Evolutionary conservation across 2,797 vertebrate species (phyloP).

Genomic region (Sebastes kiyomatsui): DNA sequence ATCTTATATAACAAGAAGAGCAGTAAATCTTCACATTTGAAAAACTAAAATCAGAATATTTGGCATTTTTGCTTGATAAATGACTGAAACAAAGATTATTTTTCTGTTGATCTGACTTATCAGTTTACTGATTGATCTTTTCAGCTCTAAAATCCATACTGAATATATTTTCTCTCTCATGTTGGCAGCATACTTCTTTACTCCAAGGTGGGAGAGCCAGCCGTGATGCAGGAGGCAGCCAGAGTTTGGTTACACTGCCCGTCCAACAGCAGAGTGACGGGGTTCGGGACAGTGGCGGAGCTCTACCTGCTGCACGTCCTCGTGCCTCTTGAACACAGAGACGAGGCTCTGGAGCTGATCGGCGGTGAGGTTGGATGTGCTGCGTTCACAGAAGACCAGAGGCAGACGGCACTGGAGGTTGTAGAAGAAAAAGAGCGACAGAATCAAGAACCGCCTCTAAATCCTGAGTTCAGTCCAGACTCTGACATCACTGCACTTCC

Average conservation of each 20-base stretch:
- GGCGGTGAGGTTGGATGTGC: constrained; percentile 63
- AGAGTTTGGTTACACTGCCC: constrained; percentile 83
- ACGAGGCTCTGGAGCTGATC: constrained; percentile 85
- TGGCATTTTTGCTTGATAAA: too few relatives aligned
- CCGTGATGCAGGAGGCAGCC: constrained; percentile 82
- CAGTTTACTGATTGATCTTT: not conserved
- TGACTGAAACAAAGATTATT: not conserved
- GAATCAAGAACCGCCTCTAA: not conserved
- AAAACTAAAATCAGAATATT: too few relatives aligned
- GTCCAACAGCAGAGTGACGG: constrained; percentile 71
- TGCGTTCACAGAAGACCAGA: constrained; percentile 80
- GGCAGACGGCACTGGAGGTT: constrained; percentile 63
- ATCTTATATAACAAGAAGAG: too few relatives aligned
- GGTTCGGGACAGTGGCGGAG: constrained; percentile 84
- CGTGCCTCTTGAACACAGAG: constrained; percentile 82
- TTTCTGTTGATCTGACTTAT: not conserved
- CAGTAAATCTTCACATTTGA: too few relatives aligned
- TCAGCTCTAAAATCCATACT: not conserved
- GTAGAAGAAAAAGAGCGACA: constrained; percentile 61
- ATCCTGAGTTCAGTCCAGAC: constrained; percentile 14
- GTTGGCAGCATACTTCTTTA: constrained; percentile 89
- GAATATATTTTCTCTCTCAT: not conserved
- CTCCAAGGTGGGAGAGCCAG: constrained; percentile 87
- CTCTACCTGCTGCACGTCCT: constrained; percentile 87
- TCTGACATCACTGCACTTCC: not conserved